Evolutionary conservation across 2,113 vertebrate species (phyloP).

Genomic region (Stercorarius parasiticus): DNA sequence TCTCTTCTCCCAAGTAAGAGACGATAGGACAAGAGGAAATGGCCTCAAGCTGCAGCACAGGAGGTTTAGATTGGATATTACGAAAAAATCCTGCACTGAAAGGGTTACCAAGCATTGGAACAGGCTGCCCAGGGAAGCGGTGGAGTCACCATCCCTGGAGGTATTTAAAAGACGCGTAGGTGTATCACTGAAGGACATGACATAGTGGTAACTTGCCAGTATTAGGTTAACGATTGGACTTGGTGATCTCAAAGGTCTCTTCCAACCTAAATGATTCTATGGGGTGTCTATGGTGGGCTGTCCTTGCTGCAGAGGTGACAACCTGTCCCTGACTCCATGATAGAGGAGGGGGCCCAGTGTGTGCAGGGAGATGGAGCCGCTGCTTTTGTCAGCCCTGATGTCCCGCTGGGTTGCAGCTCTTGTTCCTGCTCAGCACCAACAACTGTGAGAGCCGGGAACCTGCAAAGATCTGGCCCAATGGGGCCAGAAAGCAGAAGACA

Average conservation of each 20-base stretch:
- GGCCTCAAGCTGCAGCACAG: background rate
- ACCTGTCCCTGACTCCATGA: rapidly evolving
- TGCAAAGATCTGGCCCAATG: background rate
- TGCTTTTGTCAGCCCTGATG: rapidly evolving
- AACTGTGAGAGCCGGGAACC: background rate
- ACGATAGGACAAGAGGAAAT: background rate
- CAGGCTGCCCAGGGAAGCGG: background rate
- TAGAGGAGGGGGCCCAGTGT: background rate
- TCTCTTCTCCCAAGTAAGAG: background rate
- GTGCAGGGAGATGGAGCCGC: background rate
- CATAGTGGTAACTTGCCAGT: background rate
- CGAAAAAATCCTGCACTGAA: background rate
- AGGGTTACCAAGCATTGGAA: background rate
- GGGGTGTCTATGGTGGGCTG: background rate
- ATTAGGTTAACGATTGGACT: background rate
- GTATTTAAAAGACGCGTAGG: background rate
- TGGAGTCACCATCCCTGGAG: background rate
- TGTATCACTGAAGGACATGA: background rate
- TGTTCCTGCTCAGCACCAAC: background rate
- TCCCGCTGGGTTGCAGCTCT: rapidly evolving
- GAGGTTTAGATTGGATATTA: background rate
- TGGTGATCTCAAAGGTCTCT: background rate
- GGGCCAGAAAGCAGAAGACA: background rate
- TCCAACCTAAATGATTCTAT: background rate
- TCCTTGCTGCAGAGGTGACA: background rate